Evolutionary conservation across 2,113 vertebrate species (phyloP), one percentile per base, ranked within the genome.

Genomic region (Equus przewalskii): DNA sequence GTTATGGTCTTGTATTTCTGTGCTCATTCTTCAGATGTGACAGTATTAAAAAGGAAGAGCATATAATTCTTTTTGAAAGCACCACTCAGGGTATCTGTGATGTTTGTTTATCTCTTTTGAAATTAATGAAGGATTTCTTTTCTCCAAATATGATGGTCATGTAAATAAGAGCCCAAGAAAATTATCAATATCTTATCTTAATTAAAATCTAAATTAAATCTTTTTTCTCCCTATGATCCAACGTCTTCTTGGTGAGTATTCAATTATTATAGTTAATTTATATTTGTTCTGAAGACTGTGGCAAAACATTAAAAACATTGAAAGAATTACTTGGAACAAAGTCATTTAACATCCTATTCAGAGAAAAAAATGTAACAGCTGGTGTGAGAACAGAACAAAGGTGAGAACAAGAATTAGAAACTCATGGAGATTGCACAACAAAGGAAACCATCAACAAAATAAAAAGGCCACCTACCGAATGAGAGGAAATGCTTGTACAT

Each of bases 201-300:
- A 99, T 98, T 98, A 98, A 98, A 99, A 99, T 99, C 98, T 98
- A 99, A 98, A 99, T 98, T 93, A 98, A 98, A 97, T 96, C 56
- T 91, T 73, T 95, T 97, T 96, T 72, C 56, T 91, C 69, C n/a
- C 96, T 94, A 67, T 54, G 16, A 96, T 97, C 96, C 16, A 81
- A 65, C 72, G 82, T 98, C 85, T 97, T 95, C 16, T 97, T 96
- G 85, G 6, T 94, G 67, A 94, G 62, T 96, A 81, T 97, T 97
- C 96, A 97, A 85, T 96, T 97, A 96, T 91, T 87, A 8, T 82
- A 6, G 7, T 95, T 49, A 95, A 91, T 96, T 97, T 96, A 91
- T 36, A 97, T 30, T 81, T 97, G 36, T 97, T 97, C 92, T 54
- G 79, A 84, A 95, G 49, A 89, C 60, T 46, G 18, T 51, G 60